Conservation (phyloP, 2,888 invertebrate genomes). For the Aleiodes leptofemur region DNA sequence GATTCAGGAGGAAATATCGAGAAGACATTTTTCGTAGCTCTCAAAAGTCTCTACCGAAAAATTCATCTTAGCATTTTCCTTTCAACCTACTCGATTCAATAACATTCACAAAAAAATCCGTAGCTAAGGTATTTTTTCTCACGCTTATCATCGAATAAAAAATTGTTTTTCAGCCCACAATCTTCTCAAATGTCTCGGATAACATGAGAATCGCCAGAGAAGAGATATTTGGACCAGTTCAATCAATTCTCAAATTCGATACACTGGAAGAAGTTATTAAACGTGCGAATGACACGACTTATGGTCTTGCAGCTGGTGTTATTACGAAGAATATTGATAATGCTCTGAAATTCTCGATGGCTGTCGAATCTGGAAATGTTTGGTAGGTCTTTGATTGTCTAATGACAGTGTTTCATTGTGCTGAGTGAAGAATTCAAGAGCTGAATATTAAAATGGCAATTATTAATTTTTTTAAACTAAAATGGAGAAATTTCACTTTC, state of each 20-base stretch:
- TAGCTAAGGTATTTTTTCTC: not conserved
- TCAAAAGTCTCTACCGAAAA: too few species aligned
- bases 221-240: constrained; percentile 92
- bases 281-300: constrained; percentile 87
- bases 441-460: not conserved
- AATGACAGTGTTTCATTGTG: not conserved
- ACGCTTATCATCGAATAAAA: not conserved
- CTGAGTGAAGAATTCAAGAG: not conserved
- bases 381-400: constrained; percentile 77
- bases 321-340: constrained; percentile 87
- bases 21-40: not conserved
- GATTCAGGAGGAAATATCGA: too few species aligned
- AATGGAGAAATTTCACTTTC: constrained; percentile 51
- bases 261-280: constrained; percentile 86
- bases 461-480: not conserved
- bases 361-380: constrained; percentile 86
- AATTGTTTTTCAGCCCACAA: constrained; percentile 72
- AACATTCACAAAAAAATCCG: too few species aligned
- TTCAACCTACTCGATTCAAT: not conserved
- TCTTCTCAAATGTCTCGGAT: constrained; percentile 76
- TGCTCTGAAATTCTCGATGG: constrained; percentile 86
- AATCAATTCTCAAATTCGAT: constrained; percentile 89
- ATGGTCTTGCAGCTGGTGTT: constrained; percentile 89
- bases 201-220: constrained; percentile 76
- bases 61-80: not conserved